These are phyloP conservation scores for Drosophila novamexicana DNA, from an alignment of 1,140 invertebrate genomes.

Conservation along the genomic window DNA sequence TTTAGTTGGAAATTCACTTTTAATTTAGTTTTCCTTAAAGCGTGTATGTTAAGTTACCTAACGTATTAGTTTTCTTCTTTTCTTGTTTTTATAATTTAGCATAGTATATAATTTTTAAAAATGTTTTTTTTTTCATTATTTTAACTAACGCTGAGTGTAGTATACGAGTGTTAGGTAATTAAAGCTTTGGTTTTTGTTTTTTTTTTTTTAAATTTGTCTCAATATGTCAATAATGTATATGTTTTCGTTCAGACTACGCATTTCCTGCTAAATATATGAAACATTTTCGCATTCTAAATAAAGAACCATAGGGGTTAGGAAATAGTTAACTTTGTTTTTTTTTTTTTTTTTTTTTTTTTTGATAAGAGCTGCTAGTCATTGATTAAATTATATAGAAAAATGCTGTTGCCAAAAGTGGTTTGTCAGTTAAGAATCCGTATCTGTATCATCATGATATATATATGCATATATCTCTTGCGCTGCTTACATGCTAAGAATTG, in stretches of 20 bases:
- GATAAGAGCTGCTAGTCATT: slow-evolving; percentile 36
- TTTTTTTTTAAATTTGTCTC: slow-evolving; percentile 41
- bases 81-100: slow-evolving; percentile 37
- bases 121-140: slow-evolving; percentile 32
- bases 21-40: slow-evolving; percentile 27
- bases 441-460: slow-evolving; percentile 30
- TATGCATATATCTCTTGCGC: slow-evolving; percentile 54
- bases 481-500: slow-evolving; percentile 73
- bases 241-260: slow-evolving; percentile 74
- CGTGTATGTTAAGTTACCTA: slow-evolving; percentile 40
- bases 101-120: slow-evolving; percentile 66
- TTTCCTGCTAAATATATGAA: slow-evolving; percentile 11
- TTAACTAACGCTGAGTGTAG: slow-evolving; percentile 60
- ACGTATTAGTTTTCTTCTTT: slow-evolving; percentile 20
- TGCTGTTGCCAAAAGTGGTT: slow-evolving; percentile 64
- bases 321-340: slow-evolving; percentile 67
- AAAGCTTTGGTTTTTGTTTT: slow-evolving; percentile 67
- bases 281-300: slow-evolving; percentile 33
- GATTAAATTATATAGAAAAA: slow-evolving; percentile 73
- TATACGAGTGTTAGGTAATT: slow-evolving; percentile 69
- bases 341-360: slow-evolving; percentile 27
- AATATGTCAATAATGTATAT: slow-evolving; percentile 73
- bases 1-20: slow-evolving; percentile 11
- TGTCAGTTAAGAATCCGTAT: slow-evolving; percentile 34
- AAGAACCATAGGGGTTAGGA: slow-evolving; percentile 41